phyloP scores from a whole-genome alignment of 2,113 vertebrate genomes.

The Centropristis striata region DNA sequence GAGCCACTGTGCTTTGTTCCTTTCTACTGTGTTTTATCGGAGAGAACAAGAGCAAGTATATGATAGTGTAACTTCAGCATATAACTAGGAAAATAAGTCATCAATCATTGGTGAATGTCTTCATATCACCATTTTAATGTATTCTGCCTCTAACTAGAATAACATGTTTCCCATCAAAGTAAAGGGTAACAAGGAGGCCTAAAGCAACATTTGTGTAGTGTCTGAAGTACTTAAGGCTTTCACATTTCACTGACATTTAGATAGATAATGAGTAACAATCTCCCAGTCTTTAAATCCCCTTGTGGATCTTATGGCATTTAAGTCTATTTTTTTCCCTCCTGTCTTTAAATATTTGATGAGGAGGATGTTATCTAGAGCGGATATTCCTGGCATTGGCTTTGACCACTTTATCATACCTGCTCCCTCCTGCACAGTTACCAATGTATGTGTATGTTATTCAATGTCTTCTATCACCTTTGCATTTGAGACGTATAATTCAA shows the following conservation, averaged over 20 bases:
- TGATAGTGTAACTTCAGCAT: background rate
- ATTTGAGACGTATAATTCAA: background rate
- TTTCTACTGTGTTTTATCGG: conserved; percentile 12
- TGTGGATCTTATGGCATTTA: conserved; percentile 76
- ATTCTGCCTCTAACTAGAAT: conserved; percentile 13
- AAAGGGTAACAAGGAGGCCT: conserved; percentile 51
- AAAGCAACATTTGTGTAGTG: conserved; percentile 50
- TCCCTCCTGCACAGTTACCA: conserved; percentile 12
- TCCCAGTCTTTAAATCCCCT: conserved; percentile 66
- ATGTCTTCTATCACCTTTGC: background rate
- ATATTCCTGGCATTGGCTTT: conserved; percentile 63
- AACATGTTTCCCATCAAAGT: conserved; percentile 31
- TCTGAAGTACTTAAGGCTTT: conserved; percentile 40
- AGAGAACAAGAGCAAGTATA: conserved; percentile 1
- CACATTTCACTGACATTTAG: conserved; percentile 71
- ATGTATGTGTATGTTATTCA: background rate
- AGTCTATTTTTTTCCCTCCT: conserved; percentile 53
- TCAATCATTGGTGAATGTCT: background rate
- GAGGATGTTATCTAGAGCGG: conserved; percentile 62
- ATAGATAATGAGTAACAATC: conserved; percentile 69
- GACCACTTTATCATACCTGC: conserved; percentile 51
- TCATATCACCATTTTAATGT: conserved; percentile 18
- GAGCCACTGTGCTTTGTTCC: conserved; percentile 19
- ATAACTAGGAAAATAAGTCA: background rate
- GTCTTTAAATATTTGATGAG: conserved; percentile 82